A percentile compares a stretch with the other conserved stretches of the same genome.
Conservation (phyloP, 2,888 invertebrate genomes). For the Ametastegia equiseti region DNA sequence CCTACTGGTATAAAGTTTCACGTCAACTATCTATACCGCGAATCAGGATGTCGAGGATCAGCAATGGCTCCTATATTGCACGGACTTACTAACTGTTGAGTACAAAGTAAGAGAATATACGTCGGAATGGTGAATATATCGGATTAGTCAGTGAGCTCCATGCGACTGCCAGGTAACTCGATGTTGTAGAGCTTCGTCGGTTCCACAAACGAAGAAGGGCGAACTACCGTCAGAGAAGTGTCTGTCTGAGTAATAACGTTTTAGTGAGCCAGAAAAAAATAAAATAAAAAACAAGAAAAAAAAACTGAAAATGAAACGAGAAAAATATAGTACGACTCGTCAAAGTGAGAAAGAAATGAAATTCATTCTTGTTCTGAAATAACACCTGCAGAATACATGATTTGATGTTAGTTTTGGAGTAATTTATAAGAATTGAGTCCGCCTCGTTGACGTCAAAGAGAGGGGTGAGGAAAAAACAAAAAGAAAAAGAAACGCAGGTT, state of each 20-base stretch:
- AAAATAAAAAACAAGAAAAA: no score
- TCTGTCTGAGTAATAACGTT: slow-evolving; percentile 7
- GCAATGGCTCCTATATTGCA: slow-evolving; percentile 1
- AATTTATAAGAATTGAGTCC: neutral
- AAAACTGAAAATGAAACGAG: no score
- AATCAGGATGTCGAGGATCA: slow-evolving; percentile 7
- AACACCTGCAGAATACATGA: slow-evolving; percentile 9
- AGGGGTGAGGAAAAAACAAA: neutral
- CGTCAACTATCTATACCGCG: neutral
- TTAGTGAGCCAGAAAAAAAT: no score
- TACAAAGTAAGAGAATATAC: slow-evolving; percentile 21
- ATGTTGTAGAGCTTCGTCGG: neutral
- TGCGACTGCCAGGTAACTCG: neutral
- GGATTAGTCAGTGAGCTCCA: slow-evolving; percentile 38
- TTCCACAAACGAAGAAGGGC: neutral
- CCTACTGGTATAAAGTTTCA: slow-evolving; percentile 6
- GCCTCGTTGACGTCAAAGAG: neutral
- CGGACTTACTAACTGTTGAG: slow-evolving; percentile 25
- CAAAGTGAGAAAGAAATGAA: neutral
- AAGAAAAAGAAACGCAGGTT: neutral
- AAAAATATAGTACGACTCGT: neutral
- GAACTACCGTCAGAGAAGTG: neutral
- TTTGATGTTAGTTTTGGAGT: neutral
- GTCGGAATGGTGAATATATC: neutral
- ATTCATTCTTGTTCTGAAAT: neutral